Percentiles rank a stretch among this genome's conserved stretches.
phyloP scores from a whole-genome alignment of 2,888 invertebrate species.

The Papilio gigon region DNA sequence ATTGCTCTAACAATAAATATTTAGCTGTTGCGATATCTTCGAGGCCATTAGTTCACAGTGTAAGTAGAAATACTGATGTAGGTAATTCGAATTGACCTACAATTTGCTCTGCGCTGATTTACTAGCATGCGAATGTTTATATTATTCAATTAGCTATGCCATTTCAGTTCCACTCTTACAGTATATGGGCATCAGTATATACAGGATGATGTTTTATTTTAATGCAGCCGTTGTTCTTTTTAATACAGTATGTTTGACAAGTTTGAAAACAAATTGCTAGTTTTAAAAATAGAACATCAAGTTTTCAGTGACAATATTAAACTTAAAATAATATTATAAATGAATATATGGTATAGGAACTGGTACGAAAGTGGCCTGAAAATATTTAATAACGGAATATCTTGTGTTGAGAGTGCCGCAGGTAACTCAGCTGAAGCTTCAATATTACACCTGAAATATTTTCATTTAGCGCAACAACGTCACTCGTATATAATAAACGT shows the following conservation, averaged over 20 bases:
- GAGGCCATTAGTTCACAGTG: slow-evolving; percentile 10
- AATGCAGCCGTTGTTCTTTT: no score
- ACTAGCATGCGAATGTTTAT: slow-evolving; percentile 11
- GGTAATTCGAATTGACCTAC: neutral
- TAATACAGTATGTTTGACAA: no score
- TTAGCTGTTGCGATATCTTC: slow-evolving; percentile 36
- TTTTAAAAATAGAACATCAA: neutral
- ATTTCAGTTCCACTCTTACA: neutral
- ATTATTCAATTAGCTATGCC: neutral
- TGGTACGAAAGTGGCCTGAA: slow-evolving; percentile 3
- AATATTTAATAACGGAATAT: slow-evolving; percentile 35
- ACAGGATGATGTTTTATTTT: no score
- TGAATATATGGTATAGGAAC: neutral
- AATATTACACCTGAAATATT: slow-evolving; percentile 31
- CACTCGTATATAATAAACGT: slow-evolving; percentile 18
- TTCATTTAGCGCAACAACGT: slow-evolving; percentile 13
- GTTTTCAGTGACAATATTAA: neutral
- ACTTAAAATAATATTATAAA: neutral
- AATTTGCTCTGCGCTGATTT: slow-evolving; percentile 12
- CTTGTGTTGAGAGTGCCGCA: slow-evolving; percentile 13
- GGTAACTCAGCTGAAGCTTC: neutral
- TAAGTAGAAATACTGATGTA: slow-evolving; percentile 23
- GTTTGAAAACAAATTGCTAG: no score
- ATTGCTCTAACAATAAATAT: slow-evolving; percentile 37
- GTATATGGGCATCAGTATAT: no score